A percentile compares a stretch with the other conserved stretches of the same genome.
Evolutionary conservation across 2,888 invertebrate genomes (phyloP).

Genomic region (Dynastes tityus): DNA sequence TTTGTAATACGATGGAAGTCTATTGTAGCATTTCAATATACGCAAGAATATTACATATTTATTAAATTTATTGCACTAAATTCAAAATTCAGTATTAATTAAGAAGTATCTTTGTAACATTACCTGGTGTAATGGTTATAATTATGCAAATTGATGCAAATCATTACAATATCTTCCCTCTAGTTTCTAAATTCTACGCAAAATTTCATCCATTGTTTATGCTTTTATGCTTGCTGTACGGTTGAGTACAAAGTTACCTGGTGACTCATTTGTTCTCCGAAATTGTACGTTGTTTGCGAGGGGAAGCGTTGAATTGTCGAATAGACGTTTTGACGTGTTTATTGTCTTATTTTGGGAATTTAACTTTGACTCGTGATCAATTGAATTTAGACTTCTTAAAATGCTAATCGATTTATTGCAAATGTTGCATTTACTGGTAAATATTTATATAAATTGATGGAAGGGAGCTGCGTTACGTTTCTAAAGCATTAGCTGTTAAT

Average conservation of each 20-base stretch:
- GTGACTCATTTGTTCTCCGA: conserved; percentile 13
- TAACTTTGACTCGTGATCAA: neutral
- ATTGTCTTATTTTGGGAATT: conserved; percentile 15
- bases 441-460: no score
- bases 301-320: conserved; percentile 13
- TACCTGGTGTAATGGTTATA: neutral
- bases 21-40: neutral
- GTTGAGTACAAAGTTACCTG: conserved; percentile 5
- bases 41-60: neutral
- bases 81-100: neutral
- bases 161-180: conserved; percentile 44
- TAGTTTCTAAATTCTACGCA: neutral
- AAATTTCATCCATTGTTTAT: conserved; percentile 4
- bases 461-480: no score
- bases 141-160: neutral
- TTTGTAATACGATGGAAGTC: neutral
- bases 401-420: no score
- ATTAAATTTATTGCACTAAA: neutral
- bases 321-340: neutral
- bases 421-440: no score
- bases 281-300: conserved; percentile 4
- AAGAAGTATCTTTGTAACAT: neutral
- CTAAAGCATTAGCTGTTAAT: no score
- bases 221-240: neutral
- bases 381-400: neutral